Evolutionary conservation across 2,113 vertebrate genomes (phyloP).

Genomic region (Plestiodon gilberti): DNA sequence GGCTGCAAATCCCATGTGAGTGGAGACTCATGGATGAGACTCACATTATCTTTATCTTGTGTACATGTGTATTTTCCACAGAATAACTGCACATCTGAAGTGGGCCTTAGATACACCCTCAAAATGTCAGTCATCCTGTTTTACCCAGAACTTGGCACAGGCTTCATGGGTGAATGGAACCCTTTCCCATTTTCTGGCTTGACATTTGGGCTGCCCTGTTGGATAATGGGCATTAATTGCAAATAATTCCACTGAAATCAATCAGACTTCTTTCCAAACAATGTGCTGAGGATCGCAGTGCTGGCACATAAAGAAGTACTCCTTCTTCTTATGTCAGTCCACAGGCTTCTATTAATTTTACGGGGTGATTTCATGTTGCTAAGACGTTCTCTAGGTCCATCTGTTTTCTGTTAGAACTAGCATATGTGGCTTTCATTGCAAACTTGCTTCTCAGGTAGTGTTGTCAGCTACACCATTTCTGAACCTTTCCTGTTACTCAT

Average conservation of each 20-base stretch:
- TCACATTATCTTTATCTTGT: too few relatives aligned
- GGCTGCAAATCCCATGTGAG: too few relatives aligned
- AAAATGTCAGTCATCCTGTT: too few relatives aligned
- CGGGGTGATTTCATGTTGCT: neutral
- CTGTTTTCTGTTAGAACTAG: neutral
- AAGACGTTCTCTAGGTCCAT: neutral
- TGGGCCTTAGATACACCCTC: too few relatives aligned
- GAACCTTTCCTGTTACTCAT: neutral
- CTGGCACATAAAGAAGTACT: neutral
- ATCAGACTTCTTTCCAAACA: neutral
- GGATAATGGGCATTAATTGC: conserved; percentile 2
- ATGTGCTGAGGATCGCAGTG: neutral
- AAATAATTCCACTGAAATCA: neutral
- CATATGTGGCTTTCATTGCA: neutral
- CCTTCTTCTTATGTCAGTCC: neutral
- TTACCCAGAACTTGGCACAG: too few relatives aligned
- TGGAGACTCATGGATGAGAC: too few relatives aligned
- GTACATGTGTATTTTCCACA: too few relatives aligned
- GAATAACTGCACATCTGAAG: too few relatives aligned
- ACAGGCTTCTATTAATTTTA: neutral
- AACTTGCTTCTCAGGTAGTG: neutral
- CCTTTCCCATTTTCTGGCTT: too few relatives aligned
- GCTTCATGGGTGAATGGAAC: too few relatives aligned
- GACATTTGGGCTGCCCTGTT: too few relatives aligned
- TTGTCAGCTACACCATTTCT: conserved; percentile 20